These are phyloP conservation scores for Priocnemis perturbator DNA, from an alignment of 2,888 invertebrate species.

Conservation along the genomic window DNA sequence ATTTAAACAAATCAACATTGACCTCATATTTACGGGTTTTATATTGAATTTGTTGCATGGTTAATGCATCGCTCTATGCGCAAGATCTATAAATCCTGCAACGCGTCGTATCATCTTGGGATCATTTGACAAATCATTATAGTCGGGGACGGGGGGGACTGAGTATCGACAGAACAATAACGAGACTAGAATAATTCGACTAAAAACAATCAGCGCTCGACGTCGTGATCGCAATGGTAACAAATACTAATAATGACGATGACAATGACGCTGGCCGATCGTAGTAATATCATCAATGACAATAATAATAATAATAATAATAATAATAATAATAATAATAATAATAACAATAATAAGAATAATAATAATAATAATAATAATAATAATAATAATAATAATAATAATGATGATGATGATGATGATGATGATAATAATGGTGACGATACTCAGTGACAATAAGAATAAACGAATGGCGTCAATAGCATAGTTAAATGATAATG, in stretches of 20 bases:
- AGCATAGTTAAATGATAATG: slow-evolving; percentile 9
- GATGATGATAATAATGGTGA: slow-evolving; percentile 1
- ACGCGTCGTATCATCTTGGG: slow-evolving; percentile 61
- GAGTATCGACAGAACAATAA: slow-evolving; percentile 46
- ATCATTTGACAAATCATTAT: slow-evolving; percentile 59
- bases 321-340: slow-evolving; percentile 10
- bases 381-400: slow-evolving; percentile 29
- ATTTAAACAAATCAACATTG: slow-evolving; percentile 76
- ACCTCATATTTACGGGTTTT: slow-evolving; percentile 74
- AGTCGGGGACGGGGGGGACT: slow-evolving; percentile 55
- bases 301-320: slow-evolving; percentile 24
- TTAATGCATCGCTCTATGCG: slow-evolving; percentile 71
- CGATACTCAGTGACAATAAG: slow-evolving; percentile 23
- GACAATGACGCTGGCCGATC: slow-evolving; percentile 28
- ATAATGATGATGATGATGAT: slow-evolving; percentile 27
- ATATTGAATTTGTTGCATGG: slow-evolving; percentile 72
- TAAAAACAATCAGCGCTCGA: slow-evolving; percentile 42
- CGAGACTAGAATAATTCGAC: slow-evolving; percentile 47
- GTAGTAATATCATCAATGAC: slow-evolving; percentile 19
- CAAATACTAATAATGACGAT: slow-evolving; percentile 33
- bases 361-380: slow-evolving; percentile 14
- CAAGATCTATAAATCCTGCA: slow-evolving; percentile 69
- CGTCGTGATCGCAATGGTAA: slow-evolving; percentile 28
- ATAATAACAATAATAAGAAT: too few species aligned
- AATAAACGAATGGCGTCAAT: slow-evolving; percentile 10